Conservation (phyloP, 1,140 invertebrate genomes). For the Antheraea pernyi region DNA sequence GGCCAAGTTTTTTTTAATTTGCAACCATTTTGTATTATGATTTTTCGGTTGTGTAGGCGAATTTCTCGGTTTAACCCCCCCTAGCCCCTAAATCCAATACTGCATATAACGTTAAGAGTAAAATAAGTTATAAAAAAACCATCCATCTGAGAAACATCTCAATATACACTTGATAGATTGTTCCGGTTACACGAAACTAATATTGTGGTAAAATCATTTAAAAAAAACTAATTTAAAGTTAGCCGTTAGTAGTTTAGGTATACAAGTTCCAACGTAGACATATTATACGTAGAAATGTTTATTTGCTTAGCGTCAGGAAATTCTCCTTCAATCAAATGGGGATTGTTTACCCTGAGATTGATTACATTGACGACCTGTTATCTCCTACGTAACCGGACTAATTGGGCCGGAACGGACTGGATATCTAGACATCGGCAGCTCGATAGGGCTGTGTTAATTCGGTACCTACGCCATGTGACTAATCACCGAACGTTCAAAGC, state of each 20-base stretch:
- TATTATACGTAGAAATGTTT: not conserved
- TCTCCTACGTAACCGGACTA: conserved; percentile 35
- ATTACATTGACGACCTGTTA: conserved; percentile 47
- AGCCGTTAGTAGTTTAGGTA: not conserved
- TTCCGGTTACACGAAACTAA: no score
- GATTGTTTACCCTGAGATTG: conserved; percentile 45
- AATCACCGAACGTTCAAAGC: conserved; percentile 16
- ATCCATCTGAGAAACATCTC: no score
- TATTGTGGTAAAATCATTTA: no score
- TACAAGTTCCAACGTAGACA: not conserved
- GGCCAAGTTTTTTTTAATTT: no score
- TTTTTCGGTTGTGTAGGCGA: no score
- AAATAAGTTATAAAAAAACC: no score
- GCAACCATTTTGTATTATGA: no score
- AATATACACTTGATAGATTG: no score
- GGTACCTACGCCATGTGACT: conserved; percentile 12
- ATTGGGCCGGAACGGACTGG: conserved; percentile 40
- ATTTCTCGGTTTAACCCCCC: no score
- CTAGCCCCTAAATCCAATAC: no score
- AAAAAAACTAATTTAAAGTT: no score
- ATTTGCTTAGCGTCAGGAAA: not conserved
- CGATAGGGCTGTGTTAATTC: conserved; percentile 6
- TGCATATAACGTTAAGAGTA: no score
- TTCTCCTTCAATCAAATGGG: conserved; percentile 3
- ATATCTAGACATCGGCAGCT: conserved; percentile 21